These are phyloP conservation scores for Acanthochromis polyacanthus DNA, from an alignment of 2,113 vertebrate species.

Conservation along the genomic window DNA sequence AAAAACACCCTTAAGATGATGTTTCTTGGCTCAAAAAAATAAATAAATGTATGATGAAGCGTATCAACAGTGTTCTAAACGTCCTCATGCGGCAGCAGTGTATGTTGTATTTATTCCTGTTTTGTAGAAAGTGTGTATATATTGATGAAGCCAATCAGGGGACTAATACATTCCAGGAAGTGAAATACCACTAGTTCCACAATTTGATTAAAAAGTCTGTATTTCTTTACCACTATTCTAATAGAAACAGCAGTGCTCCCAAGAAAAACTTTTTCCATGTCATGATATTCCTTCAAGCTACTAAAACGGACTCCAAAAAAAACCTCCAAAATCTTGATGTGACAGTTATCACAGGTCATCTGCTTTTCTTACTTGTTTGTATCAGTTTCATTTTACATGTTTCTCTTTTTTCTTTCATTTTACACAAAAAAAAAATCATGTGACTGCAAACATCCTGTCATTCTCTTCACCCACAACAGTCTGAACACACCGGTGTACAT, in stretches of 20 bases:
- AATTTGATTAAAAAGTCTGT: constrained; percentile 25
- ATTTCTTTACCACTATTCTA: constrained; percentile 45
- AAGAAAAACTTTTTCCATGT: background rate
- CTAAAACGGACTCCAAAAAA: constrained; percentile 14
- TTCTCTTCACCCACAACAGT: constrained; percentile 15
- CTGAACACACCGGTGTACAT: constrained; percentile 70
- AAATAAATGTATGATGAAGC: background rate
- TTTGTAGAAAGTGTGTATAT: constrained; percentile 80
- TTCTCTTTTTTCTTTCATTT: background rate
- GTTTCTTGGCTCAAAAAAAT: background rate
- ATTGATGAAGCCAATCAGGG: constrained; percentile 68
- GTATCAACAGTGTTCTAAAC: constrained; percentile 2
- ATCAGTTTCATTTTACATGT: background rate
- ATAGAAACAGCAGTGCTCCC: background rate
- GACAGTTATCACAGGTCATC: background rate
- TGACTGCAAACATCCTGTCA: constrained; percentile 46
- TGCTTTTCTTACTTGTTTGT: constrained; percentile 6
- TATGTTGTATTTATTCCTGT: constrained; percentile 80
- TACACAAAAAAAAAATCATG: constrained; percentile 22
- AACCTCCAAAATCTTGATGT: background rate
- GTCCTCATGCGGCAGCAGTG: constrained; percentile 66
- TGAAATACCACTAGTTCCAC: constrained; percentile 55
- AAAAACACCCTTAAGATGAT: background rate
- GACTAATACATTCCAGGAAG: constrained; percentile 62
- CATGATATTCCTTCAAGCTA: constrained; percentile 23